Percentiles rank a stretch among this genome's conserved stretches.
Evolutionary conservation across 2,797 vertebrate genomes (phyloP).

Genomic region (Semaprochilodus insignis): DNA sequence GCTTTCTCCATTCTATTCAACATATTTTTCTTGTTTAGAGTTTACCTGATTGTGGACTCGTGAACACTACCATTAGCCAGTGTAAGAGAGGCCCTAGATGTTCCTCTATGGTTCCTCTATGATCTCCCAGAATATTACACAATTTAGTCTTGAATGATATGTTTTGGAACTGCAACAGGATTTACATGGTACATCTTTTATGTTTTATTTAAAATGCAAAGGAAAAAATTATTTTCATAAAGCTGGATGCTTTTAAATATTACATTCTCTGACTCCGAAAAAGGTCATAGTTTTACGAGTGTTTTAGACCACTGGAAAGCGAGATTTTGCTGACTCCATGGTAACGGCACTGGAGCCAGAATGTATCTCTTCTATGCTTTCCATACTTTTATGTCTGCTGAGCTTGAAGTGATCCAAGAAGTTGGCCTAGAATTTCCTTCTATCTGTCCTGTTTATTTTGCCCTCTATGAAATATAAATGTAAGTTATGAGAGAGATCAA

Average conservation of each 20-base stretch:
- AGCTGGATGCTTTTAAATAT: background rate
- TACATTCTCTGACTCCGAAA: background rate
- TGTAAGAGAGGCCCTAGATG: no score
- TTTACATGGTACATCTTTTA: no score
- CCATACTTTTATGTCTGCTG: slow-evolving; percentile 7
- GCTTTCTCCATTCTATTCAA: no score
- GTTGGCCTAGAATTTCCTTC: background rate
- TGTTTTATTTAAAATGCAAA: no score
- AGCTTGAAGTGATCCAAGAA: slow-evolving; percentile 9
- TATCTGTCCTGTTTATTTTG: slow-evolving; percentile 1
- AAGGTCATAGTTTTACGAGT: background rate
- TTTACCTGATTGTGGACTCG: no score
- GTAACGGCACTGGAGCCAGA: background rate
- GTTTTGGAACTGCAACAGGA: no score
- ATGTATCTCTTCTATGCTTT: slow-evolving; percentile 16
- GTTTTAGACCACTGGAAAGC: background rate
- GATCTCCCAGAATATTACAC: no score
- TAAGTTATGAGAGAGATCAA: slow-evolving; percentile 5
- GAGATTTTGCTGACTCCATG: slow-evolving; percentile 24
- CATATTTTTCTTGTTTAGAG: no score
- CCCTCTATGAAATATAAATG: background rate
- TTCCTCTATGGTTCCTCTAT: no score
- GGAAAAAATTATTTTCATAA: no score
- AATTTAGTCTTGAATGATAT: no score
- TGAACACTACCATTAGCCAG: no score